Percentiles rank a stretch among this genome's conserved stretches.
Conservation (phyloP, 2,113 vertebrate genomes). For the Varanus salvator region DNA sequence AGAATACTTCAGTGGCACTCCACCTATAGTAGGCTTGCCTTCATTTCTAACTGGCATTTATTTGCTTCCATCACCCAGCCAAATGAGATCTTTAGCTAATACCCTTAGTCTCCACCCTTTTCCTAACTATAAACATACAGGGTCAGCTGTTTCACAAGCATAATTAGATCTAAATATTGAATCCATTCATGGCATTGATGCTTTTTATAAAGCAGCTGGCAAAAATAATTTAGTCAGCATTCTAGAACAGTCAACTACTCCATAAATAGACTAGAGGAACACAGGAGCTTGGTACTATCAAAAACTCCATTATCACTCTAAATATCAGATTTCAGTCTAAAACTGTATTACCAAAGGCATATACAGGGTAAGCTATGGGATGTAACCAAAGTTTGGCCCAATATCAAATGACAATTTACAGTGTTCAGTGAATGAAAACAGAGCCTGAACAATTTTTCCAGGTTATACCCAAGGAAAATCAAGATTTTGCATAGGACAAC, state of each 20-base stretch:
- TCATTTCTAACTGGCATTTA: not conserved
- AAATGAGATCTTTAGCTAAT: not conserved
- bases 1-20: not conserved
- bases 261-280: not conserved
- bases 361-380: not conserved
- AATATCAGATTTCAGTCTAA: not conserved
- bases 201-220: not conserved
- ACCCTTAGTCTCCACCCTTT: not conserved
- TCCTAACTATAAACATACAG: not conserved
- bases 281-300: not conserved
- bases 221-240: not conserved
- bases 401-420: not conserved
- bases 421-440: not conserved
- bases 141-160: not conserved
- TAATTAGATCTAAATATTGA: not conserved
- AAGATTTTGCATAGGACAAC: not conserved
- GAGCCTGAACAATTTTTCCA: not conserved
- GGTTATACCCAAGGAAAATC: not conserved
- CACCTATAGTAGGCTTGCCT: not conserved
- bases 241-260: not conserved
- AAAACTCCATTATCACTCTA: not conserved
- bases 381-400: not conserved
- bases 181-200: not conserved
- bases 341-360: not conserved
- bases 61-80: not conserved